These are phyloP conservation scores for Bos indicus DNA, from an alignment of 2,113 vertebrate species.

Conservation along the genomic window DNA sequence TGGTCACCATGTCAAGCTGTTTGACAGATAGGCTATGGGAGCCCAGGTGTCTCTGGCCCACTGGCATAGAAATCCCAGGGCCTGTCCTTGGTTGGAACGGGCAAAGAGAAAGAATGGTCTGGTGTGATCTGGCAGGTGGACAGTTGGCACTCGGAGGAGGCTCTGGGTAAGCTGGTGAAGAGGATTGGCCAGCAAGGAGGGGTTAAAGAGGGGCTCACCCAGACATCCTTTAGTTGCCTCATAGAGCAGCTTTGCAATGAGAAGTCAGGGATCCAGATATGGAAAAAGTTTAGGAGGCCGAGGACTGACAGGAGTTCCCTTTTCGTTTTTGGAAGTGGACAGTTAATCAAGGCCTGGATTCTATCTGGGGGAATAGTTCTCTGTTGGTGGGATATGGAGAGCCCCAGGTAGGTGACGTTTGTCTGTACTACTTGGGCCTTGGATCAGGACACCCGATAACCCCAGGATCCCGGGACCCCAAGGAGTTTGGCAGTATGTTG, in stretches of 20 bases:
- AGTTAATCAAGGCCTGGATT: background rate
- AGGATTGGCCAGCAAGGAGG: background rate
- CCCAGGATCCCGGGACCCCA: background rate
- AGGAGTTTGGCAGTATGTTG: background rate
- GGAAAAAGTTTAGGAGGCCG: background rate
- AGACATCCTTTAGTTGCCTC: background rate
- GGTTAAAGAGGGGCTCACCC: background rate
- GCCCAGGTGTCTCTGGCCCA: accelerated
- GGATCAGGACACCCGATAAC: background rate
- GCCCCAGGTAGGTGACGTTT: background rate
- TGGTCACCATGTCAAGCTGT: background rate
- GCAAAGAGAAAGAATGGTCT: background rate
- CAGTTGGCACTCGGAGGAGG: background rate
- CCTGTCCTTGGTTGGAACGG: background rate
- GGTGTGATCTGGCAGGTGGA: background rate
- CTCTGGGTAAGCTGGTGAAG: background rate
- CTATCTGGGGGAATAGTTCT: background rate
- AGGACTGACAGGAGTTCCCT: background rate
- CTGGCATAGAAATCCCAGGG: background rate
- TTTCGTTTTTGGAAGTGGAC: background rate
- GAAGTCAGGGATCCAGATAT: background rate
- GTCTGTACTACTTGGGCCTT: background rate
- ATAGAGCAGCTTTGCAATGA: background rate
- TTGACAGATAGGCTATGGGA: background rate
- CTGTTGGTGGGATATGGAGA: background rate